Base-by-base conservation (phyloP, 2,888 invertebrate species). In the Chrysopilus asiliformis region DNA sequence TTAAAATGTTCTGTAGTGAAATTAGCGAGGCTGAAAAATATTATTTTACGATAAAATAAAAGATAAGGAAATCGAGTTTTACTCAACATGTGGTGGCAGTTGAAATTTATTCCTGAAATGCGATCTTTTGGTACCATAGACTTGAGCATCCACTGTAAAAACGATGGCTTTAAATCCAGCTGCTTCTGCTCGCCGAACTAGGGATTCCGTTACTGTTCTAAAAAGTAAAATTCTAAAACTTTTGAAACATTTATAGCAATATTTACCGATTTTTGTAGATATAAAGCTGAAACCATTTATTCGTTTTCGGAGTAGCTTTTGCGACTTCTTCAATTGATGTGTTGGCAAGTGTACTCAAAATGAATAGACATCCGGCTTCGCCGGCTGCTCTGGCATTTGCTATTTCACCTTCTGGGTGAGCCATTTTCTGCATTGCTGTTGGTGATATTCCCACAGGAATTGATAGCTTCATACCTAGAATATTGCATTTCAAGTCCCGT, bases 201-300 rank as follows among this genome's bases (percentile, higher is more conserved):
- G 66, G 45, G 71, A 68, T 49, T 66, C 66, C 0, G 86, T 86
- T 2, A 85, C 65, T 22, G 75, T 45, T 24, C 61, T 29, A 79
- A 74, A 53, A 34, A 7, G 5, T 10, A 4, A 29, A n/a, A 14
- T 15, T 10, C 12, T 15, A 29, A 14, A 4, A 29, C 10, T 29
- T 13, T 4, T 7, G 14, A 22, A 20, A 19, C 15, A 12, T 22
- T 9, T 35, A 13, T 19, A 10, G 15, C 10, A 40, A 41, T 44
- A 41, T 39, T 34, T 55, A 79, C 80, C 83, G 74, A 57, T 90
- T 80, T 43, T 71, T 80, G 58, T 86, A 90, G 46, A 94, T 79
- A 56, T 93, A 94, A 1, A 94, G 69, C 60, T 95, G 90, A 57
- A 90, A 89, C 89, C 90, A 93, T 56, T 84, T 85, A 13, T 74